phyloP scores from a whole-genome alignment of 2,888 invertebrate genomes.

The Eristalis tenax region DNA sequence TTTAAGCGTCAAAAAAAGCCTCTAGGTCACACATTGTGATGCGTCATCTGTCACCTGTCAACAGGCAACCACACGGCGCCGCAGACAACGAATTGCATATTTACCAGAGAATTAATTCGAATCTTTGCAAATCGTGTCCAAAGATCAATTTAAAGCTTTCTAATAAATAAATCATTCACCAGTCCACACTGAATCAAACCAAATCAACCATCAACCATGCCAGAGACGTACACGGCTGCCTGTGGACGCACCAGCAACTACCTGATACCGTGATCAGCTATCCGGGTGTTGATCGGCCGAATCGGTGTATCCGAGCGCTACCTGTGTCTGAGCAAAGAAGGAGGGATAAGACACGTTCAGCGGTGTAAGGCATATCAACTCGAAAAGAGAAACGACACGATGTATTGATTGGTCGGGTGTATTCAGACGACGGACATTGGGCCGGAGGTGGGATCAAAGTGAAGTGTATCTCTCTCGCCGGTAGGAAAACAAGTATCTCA shows the following conservation, averaged over 20 bases:
- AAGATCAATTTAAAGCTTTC: slow-evolving; percentile 10
- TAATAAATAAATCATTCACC: slow-evolving; percentile 32
- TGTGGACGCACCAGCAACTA: slow-evolving; percentile 13
- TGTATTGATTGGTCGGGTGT: slow-evolving; percentile 66
- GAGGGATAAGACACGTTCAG: slow-evolving; percentile 61
- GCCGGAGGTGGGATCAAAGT: slow-evolving; percentile 62
- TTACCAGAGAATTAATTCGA: background rate
- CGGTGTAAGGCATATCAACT: slow-evolving; percentile 44
- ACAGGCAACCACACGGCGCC: background rate
- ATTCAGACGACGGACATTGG: slow-evolving; percentile 26
- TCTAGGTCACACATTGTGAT: background rate
- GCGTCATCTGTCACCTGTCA: background rate
- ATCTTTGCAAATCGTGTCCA: slow-evolving; percentile 9
- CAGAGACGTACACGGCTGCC: background rate
- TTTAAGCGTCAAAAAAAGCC: background rate
- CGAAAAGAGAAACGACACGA: slow-evolving; percentile 47
- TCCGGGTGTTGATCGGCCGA: background rate
- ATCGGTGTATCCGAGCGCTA: slow-evolving; percentile 27
- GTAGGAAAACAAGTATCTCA: slow-evolving; percentile 40
- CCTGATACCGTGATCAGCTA: slow-evolving; percentile 12
- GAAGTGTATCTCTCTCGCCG: slow-evolving; percentile 12
- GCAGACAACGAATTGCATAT: background rate
- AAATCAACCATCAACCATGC: background rate
- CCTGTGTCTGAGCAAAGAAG: slow-evolving; percentile 51
- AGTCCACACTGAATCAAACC: slow-evolving; percentile 29